Conservation (phyloP, 2,797 vertebrate genomes). For the Xenopus petersii region DNA sequence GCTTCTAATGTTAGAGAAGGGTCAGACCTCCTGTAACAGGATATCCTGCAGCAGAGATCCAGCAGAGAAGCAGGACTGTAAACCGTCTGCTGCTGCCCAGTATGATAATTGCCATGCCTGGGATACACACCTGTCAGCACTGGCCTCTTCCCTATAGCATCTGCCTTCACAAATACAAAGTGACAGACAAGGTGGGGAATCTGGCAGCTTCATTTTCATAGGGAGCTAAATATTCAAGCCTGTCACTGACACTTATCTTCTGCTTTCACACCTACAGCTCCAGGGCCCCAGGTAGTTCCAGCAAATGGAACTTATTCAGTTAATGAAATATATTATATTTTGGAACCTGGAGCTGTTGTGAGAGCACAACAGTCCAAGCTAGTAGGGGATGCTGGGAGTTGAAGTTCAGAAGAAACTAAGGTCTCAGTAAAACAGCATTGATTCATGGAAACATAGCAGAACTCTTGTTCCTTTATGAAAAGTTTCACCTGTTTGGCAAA, state of each 20-base stretch:
- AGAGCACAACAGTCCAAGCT: no score
- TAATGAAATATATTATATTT: no score
- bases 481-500: no score
- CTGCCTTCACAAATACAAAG: slow-evolving; percentile 20
- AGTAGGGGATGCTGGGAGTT: no score
- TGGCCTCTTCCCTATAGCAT: slow-evolving; percentile 12
- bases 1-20: slow-evolving; percentile 52
- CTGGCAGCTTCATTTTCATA: neutral
- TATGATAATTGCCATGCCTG: slow-evolving; percentile 45
- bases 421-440: no score
- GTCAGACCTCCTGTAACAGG: slow-evolving; percentile 57
- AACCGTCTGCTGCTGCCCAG: slow-evolving; percentile 23
- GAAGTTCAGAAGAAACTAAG: no score
- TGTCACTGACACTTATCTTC: neutral
- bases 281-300: no score
- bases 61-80: slow-evolving; percentile 50
- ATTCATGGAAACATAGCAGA: no score
- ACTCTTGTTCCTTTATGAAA: no score
- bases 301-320: no score
- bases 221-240: neutral
- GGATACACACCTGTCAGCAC: slow-evolving; percentile 48
- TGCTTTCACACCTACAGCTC: no score
- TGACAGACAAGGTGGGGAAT: neutral
- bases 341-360: no score
- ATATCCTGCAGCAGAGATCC: slow-evolving; percentile 58